These are phyloP conservation scores for Cuniculus paca DNA, from an alignment of 2,797 vertebrate genomes.

Conservation along the genomic window DNA sequence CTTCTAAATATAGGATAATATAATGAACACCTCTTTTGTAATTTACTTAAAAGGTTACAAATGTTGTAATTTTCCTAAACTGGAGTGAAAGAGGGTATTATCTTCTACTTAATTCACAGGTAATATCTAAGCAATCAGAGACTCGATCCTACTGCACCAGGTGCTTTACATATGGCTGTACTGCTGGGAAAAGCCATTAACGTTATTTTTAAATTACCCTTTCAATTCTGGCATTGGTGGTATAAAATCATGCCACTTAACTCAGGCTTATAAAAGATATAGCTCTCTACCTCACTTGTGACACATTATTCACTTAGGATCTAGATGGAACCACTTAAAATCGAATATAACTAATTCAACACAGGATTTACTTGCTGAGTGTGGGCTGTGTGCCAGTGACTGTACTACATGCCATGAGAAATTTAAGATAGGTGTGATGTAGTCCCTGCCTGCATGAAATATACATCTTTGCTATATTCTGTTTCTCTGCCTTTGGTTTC, in stretches of 20 bases:
- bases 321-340: slow-evolving; percentile 69
- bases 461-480: background rate
- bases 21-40: slow-evolving; percentile 16
- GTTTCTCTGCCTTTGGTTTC: slow-evolving; percentile 9
- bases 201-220: slow-evolving; percentile 71
- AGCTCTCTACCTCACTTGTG: slow-evolving; percentile 1
- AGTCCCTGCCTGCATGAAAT: background rate
- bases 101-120: slow-evolving; percentile 19
- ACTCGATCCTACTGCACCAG: background rate
- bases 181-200: slow-evolving; percentile 55
- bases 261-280: background rate
- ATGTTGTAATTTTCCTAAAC: slow-evolving; percentile 36
- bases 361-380: background rate
- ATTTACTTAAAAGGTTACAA: slow-evolving; percentile 63
- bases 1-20: slow-evolving; percentile 3
- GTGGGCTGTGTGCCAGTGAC: background rate
- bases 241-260: slow-evolving; percentile 65
- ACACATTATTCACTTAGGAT: slow-evolving; percentile 64
- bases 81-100: slow-evolving; percentile 25
- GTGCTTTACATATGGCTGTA: background rate
- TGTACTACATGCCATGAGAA: background rate
- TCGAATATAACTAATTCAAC: slow-evolving; percentile 45
- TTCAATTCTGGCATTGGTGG: slow-evolving; percentile 55
- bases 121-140: background rate
- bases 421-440: background rate